A percentile compares a stretch with the other conserved stretches of the same genome.
phyloP scores from a whole-genome alignment of 2,797 vertebrate genomes.

The Tiaroga cobitis region DNA sequence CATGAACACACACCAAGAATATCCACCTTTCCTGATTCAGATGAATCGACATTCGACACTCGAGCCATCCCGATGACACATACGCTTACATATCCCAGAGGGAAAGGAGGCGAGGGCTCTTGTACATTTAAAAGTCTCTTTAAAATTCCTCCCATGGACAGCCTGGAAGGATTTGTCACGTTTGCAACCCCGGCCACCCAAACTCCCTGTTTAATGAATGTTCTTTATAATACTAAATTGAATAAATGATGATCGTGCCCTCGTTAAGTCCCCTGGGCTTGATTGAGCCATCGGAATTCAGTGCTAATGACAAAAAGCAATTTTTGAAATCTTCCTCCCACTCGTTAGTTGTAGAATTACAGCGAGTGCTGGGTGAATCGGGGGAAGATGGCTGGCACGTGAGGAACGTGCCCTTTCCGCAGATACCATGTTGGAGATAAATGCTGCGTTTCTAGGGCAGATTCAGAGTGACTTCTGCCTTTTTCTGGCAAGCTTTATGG shows the following conservation, averaged over 20 bases:
- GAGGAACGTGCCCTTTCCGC: conserved; percentile 66
- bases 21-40: conserved; percentile 48
- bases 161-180: conserved; percentile 73
- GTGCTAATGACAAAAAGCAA: conserved; percentile 71
- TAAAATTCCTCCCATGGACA: conserved; percentile 69
- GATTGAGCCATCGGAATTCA: conserved; percentile 74
- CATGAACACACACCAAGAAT: conserved; percentile 62
- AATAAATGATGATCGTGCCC: conserved; percentile 73
- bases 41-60: conserved; percentile 28
- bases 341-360: conserved; percentile 48
- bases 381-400: conserved; percentile 56
- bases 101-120: conserved; percentile 44
- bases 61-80: conserved; percentile 50
- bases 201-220: conserved; percentile 72
- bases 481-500: conserved; percentile 74
- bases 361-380: conserved; percentile 40
- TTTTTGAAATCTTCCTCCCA: conserved; percentile 60
- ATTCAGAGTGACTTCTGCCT: conserved; percentile 76
- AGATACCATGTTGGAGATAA: conserved; percentile 75
- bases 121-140: conserved; percentile 62
- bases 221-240: conserved; percentile 78
- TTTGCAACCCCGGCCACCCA: conserved; percentile 42
- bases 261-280: conserved; percentile 66
- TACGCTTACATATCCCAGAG: conserved; percentile 62
- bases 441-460: conserved; percentile 74